Evolutionary conservation across 1,140 invertebrate species (phyloP).

Genomic region (Eulimnadia texana): DNA sequence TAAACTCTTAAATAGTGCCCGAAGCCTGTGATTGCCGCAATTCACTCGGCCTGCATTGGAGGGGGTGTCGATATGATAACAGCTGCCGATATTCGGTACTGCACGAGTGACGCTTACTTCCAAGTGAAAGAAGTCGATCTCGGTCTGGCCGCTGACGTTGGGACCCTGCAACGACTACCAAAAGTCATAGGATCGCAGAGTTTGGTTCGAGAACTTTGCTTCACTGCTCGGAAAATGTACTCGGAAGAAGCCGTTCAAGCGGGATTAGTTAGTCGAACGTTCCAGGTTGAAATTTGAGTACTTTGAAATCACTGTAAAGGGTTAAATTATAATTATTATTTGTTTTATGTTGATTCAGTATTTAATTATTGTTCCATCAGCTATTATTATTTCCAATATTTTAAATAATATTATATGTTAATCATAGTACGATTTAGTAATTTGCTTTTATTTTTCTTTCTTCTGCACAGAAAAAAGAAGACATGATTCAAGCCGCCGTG

Average conservation of each 20-base stretch:
- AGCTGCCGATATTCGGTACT: slow-evolving; percentile 82
- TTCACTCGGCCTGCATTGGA: slow-evolving; percentile 81
- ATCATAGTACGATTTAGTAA: no score
- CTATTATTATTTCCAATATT: not conserved
- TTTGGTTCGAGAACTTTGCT: slow-evolving; percentile 69
- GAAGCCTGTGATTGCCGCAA: slow-evolving; percentile 79
- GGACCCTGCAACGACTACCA: slow-evolving; percentile 83
- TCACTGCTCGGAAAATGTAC: slow-evolving; percentile 65
- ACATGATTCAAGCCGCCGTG: slow-evolving; percentile 52
- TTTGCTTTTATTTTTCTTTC: no score
- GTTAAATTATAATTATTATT: not conserved
- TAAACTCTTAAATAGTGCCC: slow-evolving; percentile 39
- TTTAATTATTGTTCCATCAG: slow-evolving; percentile 15
- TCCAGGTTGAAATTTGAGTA: slow-evolving; percentile 44
- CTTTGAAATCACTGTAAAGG: slow-evolving; percentile 29
- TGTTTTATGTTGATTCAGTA: not conserved
- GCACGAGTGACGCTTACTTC: slow-evolving; percentile 80
- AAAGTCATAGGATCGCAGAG: slow-evolving; percentile 81
- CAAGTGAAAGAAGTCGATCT: slow-evolving; percentile 68
- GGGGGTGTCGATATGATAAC: slow-evolving; percentile 75
- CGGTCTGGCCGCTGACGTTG: slow-evolving; percentile 85
- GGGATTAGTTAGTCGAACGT: slow-evolving; percentile 62
- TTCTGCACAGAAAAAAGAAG: slow-evolving; percentile 26
- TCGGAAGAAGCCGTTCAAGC: slow-evolving; percentile 59
- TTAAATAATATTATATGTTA: slow-evolving; percentile 6